phyloP scores from a whole-genome alignment of 2,113 vertebrate genomes.

The Bettongia penicillata region DNA sequence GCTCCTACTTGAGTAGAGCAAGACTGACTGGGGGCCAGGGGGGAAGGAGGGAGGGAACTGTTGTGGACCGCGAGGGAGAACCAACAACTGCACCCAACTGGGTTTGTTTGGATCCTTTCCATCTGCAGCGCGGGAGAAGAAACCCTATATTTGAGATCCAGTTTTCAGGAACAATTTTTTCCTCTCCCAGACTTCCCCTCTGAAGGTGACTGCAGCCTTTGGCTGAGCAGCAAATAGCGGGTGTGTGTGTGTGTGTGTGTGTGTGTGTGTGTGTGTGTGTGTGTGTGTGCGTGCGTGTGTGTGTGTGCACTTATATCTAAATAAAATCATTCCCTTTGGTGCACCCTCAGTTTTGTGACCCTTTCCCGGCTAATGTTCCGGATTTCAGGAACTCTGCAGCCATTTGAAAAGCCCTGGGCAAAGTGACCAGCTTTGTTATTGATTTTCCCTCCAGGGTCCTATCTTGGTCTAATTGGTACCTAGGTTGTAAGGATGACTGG shows the following conservation, averaged over 20 bases:
- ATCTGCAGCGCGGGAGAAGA: neutral
- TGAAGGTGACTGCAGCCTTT: slow-evolving; percentile 73
- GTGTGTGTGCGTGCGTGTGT: neutral
- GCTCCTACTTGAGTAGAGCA: neutral
- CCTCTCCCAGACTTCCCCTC: neutral
- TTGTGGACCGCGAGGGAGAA: neutral
- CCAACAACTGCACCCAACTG: neutral
- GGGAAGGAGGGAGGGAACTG: slow-evolving; percentile 40
- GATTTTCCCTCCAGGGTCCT: slow-evolving; percentile 25
- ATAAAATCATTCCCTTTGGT: neutral
- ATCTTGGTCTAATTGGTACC: slow-evolving; percentile 10
- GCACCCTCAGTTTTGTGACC: neutral
- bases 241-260: neutral
- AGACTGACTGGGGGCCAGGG: neutral
- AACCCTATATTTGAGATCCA: neutral
- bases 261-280: neutral
- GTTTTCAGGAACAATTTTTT: neutral
- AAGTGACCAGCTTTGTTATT: slow-evolving; percentile 9
- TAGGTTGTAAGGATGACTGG: slow-evolving; percentile 3
- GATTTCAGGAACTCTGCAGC: slow-evolving; percentile 27
- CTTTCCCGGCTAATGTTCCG: neutral
- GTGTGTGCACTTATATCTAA: neutral
- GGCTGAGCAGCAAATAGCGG: neutral
- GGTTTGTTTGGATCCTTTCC: neutral
- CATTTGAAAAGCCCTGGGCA: neutral